These are phyloP conservation scores for Dipodomys merriami DNA, from an alignment of 2,113 vertebrate genomes.

Conservation along the genomic window DNA sequence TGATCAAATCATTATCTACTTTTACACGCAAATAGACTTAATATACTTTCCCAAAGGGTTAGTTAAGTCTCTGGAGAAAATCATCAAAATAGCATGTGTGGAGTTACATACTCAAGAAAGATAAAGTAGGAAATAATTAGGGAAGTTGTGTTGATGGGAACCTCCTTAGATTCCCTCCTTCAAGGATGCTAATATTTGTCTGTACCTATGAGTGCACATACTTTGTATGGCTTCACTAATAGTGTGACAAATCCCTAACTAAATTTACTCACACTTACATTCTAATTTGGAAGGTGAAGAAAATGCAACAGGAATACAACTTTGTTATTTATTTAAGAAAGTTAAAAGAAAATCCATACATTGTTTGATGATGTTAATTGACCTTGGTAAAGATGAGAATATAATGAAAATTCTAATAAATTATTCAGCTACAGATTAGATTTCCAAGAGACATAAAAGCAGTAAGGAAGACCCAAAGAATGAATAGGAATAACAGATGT, in stretches of 20 bases:
- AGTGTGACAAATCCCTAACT: background rate
- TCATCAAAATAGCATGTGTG: background rate
- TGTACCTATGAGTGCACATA: background rate
- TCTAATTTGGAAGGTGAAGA: background rate
- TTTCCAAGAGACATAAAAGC: background rate
- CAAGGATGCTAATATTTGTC: background rate
- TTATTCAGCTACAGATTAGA: background rate
- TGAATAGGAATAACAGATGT: background rate
- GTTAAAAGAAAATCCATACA: background rate
- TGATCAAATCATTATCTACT: background rate
- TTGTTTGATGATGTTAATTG: background rate
- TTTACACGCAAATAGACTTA: background rate
- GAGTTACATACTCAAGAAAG: background rate
- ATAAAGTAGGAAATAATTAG: background rate
- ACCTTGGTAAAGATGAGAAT: background rate
- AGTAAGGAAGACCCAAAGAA: background rate
- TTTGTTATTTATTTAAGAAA: background rate
- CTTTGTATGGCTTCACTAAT: background rate
- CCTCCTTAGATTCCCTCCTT: fast-evolving
- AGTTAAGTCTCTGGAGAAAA: background rate
- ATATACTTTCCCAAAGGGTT: background rate
- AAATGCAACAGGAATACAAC: background rate
- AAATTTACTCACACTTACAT: constrained; percentile 3
- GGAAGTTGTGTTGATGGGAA: background rate
- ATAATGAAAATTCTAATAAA: background rate